Base-by-base conservation (phyloP, 2,888 invertebrate genomes). In the Dasypolia templi region DNA sequence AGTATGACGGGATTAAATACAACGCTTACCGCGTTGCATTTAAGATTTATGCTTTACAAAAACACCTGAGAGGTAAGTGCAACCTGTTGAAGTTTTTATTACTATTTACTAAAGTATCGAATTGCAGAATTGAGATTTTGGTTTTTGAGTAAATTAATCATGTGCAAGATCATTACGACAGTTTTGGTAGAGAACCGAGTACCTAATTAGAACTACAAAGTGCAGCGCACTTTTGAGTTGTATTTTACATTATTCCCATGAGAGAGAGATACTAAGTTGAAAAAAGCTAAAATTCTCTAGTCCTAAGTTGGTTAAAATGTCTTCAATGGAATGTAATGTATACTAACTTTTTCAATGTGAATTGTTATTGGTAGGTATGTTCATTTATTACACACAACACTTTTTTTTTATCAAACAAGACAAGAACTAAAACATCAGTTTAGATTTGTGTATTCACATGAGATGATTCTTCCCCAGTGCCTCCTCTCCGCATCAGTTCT, bases 1-100 rank as follows among this genome's bases (percentile, higher is more conserved):
- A 97, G 74, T 97, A 97, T 87, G 97, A 98, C 89, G 96, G 96
- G 64, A 97, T 98, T 77, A 97, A 97, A 90, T 98, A 98, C 93
- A 97, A 97, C 80, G 97, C 97, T 4, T 98, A 98, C 90, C 96
- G 98, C 83, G 97, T 98, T 77, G 98, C 98, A 26, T 97, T 97
- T 80, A 98, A 98, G 94, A 95, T 94, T 79, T 93, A 91, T 87
- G 89, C 90, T 55, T 86, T 96, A 75, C 96, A 95, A 87, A 93
- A 89, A 83, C 90, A 97, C 84, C 95, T 98, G 51, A 96, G 96
- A 91, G 97, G 98, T 98, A 87, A 87, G 87, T 79, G 35, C 49
- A 42, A 66, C 65, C 46, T 77, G 61, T 75, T 79, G 77, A 81
- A 66, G 32, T 66, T 72, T 79, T 77, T 61, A 55, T 56, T 42